Base-by-base conservation (phyloP, 2,888 invertebrate genomes). In the Girardia tigrina region DNA sequence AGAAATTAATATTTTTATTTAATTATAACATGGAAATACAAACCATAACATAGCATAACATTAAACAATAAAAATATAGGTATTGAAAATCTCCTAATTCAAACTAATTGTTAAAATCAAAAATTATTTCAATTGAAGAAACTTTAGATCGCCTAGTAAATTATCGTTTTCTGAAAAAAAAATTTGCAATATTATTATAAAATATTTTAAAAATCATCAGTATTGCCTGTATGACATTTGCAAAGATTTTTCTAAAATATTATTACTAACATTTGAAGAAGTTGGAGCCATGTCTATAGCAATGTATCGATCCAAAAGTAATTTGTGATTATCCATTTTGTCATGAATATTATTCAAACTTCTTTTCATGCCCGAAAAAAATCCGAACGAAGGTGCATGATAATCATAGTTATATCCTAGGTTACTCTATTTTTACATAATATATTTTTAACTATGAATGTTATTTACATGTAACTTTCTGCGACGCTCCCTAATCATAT, bases 251-350 rank as follows among this genome's bases (percentile, higher is more conserved):
- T 56, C 56, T 56, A 56, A 56, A 56, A 56, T 56, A 56, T 16
- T 56, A 2, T 56, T 23, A 2, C 56, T 23, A 8, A 56, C 56
- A 56, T 23, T 56, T 4, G 56, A 16, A 16, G n/a, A 56, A 56
- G n/a, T 56, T 20, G 56, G 56, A 8, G 4, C 23, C 56, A 56
- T 56, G 23, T 56, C 56, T 56, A 56, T 56, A 12, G 20, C 56
- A 56, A 23, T 56, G 23, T 56, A 56, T 20, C 56, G 56, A 56
- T 56, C 56, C 56, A 56, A 56, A 56, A 56, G 56, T 16, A 56
- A 56, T 56, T 23, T 4, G 23, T 56, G 56, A 12, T 4, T 6
- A 20, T 56, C 56, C 56, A 56, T 56, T 56, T 56, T 56, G 23
- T n/a, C n/a, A 23, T 56, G n/a, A 56, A 56, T 56, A 56, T 56